Base-by-base conservation (phyloP, 2,888 invertebrate species). In the Epinotia demarniana region DNA sequence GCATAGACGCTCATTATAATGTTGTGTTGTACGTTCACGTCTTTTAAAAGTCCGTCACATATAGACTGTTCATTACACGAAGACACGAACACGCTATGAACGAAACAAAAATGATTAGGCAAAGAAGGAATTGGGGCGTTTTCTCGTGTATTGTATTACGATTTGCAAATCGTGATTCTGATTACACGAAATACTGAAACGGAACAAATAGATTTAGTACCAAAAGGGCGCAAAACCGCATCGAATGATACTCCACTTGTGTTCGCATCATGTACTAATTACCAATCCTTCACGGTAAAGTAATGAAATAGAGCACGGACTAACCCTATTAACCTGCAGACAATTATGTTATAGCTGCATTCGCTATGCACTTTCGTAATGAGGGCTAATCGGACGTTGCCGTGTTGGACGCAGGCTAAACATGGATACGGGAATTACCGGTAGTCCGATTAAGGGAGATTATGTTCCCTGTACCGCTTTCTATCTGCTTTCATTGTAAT, bases 321-420 rank as follows among this genome's bases (percentile, higher is more conserved):
- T 89, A 87, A 89, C 86, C 85, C 86, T 86, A 89, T 90, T 89
- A 89, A 86, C 88, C 88, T 82, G 85, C 85, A 81, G 81, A 79
- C 81, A 81, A 86, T 86, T 89, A 87, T 86, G 86, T 87, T 83
- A 80, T 84, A 82, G 84, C 80, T 82, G 78, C 83, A 85, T 88
- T 87, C 82, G 83, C 83, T 83, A 84, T 89, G 89, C 87, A 86
- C 84, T 88, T 82, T 82, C 80, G 80, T 88, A 69, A 73, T 69
- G 53, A 68, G 55, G 63, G 62, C 79, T 87, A 86, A 87, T 86
- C 82, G 84, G 82, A 61, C 82, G 78, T 83, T 84, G 83, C 79
- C 82, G 80, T 82, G 81, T 77, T 79, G 75, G 70, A 70, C 66
- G 72, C 72, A 58, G 46, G 76, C 73, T 75, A 75, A 75, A 78